Evolutionary conservation across 2,797 vertebrate genomes (phyloP).

Genomic region (Rhinogobio ventralis): DNA sequence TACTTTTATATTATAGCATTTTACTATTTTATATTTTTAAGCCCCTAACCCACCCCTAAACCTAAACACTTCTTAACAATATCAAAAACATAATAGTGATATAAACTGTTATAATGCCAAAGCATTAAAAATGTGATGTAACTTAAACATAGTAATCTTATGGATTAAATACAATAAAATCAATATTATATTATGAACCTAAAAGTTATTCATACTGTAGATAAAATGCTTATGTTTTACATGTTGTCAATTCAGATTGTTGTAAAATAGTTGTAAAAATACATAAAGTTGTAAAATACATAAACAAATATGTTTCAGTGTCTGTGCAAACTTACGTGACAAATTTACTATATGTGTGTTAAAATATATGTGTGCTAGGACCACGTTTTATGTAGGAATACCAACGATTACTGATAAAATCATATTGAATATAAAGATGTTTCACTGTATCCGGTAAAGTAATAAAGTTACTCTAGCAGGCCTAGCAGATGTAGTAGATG

Average conservation of each 20-base stretch:
- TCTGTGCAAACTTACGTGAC: neutral
- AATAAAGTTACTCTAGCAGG: neutral
- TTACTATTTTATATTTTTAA: neutral
- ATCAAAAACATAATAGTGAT: neutral
- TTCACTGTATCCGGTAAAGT: neutral
- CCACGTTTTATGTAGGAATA: neutral
- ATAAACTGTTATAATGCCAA: neutral
- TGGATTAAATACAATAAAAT: neutral
- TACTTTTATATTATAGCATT: neutral
- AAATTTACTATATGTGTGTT: too few species aligned
- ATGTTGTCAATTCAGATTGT: too few species aligned
- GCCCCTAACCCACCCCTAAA: neutral
- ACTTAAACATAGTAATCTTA: neutral
- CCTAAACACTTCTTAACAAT: neutral
- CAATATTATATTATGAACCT: too few species aligned
- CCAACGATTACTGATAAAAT: neutral
- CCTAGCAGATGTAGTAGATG: neutral
- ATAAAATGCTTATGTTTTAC: neutral
- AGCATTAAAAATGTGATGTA: neutral
- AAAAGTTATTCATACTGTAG: neutral
- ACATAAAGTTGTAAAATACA: neutral
- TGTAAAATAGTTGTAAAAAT: slow-evolving; percentile 7
- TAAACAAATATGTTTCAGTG: neutral
- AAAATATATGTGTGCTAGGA: neutral
- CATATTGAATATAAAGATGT: neutral